These are phyloP conservation scores for Ianthella basta DNA, from an alignment of 37 sponge, comb jelly and placozoan species.

Conservation along the genomic window DNA sequence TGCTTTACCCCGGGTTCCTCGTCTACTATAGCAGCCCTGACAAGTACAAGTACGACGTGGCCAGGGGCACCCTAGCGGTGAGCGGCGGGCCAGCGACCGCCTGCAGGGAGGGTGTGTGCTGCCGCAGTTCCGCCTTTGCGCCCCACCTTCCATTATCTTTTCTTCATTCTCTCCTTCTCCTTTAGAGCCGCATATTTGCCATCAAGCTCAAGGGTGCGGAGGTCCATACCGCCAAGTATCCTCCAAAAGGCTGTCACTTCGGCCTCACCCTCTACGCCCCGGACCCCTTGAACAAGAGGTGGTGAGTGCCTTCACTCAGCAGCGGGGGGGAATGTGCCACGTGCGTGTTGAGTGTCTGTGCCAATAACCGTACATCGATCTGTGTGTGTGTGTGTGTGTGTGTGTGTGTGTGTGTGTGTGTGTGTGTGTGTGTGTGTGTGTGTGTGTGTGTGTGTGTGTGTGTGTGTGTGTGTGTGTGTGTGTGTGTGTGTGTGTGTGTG, in stretches of 20 bases:
- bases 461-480: too few relatives aligned
- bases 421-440: too few relatives aligned
- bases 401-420: background rate
- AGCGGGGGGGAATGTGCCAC: background rate
- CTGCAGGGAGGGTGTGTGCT: background rate
- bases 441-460: too few relatives aligned
- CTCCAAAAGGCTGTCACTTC: constrained; percentile 74
- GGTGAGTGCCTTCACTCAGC: constrained; percentile 36
- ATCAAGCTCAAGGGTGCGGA: constrained; percentile 58
- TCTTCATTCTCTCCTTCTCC: background rate
- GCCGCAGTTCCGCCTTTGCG: background rate
- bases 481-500: too few relatives aligned
- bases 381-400: constrained; percentile 8
- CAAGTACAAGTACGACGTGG: constrained; percentile 62
- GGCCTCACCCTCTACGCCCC: constrained; percentile 59
- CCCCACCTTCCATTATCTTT: background rate
- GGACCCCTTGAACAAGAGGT: constrained; percentile 75
- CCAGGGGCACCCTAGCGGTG: constrained; percentile 59
- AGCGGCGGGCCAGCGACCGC: background rate
- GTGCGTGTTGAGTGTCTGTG: background rate
- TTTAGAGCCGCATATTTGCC: constrained; percentile 45
- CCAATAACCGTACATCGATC: background rate
- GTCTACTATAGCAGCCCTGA: constrained; percentile 71
- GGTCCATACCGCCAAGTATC: constrained; percentile 29
- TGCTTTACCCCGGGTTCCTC: constrained; percentile 73